Percentiles rank a stretch among this genome's conserved stretches.
phyloP scores from a whole-genome alignment of 2,797 vertebrate genomes.

The Sebastes taczanowskii region DNA sequence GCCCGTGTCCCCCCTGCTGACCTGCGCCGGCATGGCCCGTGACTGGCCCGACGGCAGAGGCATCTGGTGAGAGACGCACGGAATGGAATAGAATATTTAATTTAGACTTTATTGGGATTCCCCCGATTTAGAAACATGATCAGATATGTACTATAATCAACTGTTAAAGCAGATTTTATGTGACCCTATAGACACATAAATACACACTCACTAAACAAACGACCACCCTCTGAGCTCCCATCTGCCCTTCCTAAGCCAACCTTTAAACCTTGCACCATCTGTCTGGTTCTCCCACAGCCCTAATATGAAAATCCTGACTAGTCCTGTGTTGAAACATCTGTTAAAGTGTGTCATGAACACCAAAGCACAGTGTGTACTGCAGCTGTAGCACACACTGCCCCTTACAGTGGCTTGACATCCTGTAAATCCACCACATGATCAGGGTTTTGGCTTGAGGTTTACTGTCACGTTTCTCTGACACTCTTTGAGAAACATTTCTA shows the following conservation, averaged over 20 bases:
- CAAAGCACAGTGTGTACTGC: background rate
- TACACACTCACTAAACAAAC: background rate
- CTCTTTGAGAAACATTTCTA: background rate
- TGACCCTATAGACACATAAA: background rate
- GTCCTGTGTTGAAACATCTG: constrained; percentile 22
- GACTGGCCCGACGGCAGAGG: constrained; percentile 97
- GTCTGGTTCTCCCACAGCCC: background rate
- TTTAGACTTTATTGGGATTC: background rate
- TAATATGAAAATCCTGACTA: background rate
- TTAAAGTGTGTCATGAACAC: background rate
- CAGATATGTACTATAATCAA: background rate
- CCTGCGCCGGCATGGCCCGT: constrained; percentile 94
- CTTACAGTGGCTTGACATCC: background rate
- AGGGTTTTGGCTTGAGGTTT: background rate
- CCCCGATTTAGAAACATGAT: background rate
- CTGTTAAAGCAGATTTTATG: background rate
- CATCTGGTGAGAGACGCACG: constrained; percentile 88
- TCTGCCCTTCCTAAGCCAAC: background rate
- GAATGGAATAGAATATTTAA: background rate
- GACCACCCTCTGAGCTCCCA: background rate
- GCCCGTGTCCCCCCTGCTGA: constrained; percentile 94
- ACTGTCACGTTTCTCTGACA: background rate
- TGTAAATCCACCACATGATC: background rate
- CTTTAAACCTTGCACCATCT: background rate
- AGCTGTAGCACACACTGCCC: background rate